Base-by-base conservation (phyloP, 2,797 vertebrate genomes). In the Catostomus latipinnis region DNA sequence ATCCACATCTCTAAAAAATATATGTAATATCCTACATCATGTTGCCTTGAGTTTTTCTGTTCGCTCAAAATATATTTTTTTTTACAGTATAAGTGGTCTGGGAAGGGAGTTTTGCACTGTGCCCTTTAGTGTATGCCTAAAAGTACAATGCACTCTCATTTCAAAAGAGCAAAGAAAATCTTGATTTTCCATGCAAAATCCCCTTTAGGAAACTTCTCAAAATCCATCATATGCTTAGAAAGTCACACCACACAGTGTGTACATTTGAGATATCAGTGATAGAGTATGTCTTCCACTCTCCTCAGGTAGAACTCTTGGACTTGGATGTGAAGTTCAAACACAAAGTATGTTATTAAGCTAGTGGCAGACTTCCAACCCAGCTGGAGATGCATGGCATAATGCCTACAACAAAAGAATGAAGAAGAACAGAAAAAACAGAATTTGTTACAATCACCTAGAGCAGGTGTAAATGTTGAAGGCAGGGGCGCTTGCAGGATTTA, bases 381-480 rank as follows among this genome's bases (percentile, higher is more conserved):
- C 52, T 72, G 77, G 69, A 79, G 69, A 72, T 6, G 9, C 53
- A 66, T 57, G 60, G 45, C 54, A 22, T 16, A 48, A 69, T 60
- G 65, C 79, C 61, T 54, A 11, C 14, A 69, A 62, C 49, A 61
- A 63, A 70, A 61, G 50, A 13, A 69, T 8, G 14, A 58, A 34
- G 16, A 50, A 10, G 9, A 34, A 52, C 61, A 80, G 63, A 71
- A 50, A 78, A 69, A 78, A 72, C 50, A 74, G 58, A 3, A 13
- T 57, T 22, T 61, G 65, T 77, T 48, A 69, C 77, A 67, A 81
- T 81, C 74, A 78, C 78, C 53, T 75, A 80, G 78, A 88, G 84
- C 68, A 78, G 78, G 50, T 74, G 81, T 81, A 68, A n/a, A 61
- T 79, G 78, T 79, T 88, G 71, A 74, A 54, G 65, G 62, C 75